Percentiles rank a stretch among this genome's conserved stretches.
phyloP scores from a whole-genome alignment of 1,140 invertebrate species.

The Nasonia giraulti region DNA sequence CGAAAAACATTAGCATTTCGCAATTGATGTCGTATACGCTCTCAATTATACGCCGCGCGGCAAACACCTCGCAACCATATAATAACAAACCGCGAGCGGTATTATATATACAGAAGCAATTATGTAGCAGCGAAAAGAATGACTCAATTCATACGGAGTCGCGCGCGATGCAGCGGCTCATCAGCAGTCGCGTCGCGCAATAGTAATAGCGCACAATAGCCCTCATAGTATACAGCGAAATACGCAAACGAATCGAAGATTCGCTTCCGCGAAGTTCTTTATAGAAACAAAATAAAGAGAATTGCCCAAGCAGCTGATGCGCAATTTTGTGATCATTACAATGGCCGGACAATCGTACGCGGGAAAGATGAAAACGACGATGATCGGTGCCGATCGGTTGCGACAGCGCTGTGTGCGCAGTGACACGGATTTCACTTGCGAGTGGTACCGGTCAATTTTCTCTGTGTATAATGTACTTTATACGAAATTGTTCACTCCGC shows the following conservation, averaged over 20 bases:
- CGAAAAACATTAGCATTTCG: not conserved
- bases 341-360: not conserved
- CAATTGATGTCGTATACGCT: not conserved
- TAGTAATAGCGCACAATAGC: not conserved
- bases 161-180: not conserved
- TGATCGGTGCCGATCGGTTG: not conserved
- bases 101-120: not conserved
- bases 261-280: not conserved
- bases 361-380: not conserved
- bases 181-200: not conserved
- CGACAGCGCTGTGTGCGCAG: not conserved
- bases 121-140: not conserved
- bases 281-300: not conserved
- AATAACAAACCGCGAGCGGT: not conserved
- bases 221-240: not conserved
- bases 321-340: not conserved
- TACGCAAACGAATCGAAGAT: not conserved
- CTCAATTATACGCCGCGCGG: not conserved
- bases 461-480: no score
- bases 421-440: slow-evolving; percentile 2
- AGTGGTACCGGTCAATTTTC: no score
- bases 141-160: not conserved
- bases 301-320: not conserved
- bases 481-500: no score
- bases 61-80: not conserved